Percentiles rank a stretch among this genome's conserved stretches.
phyloP scores from a whole-genome alignment of 2,888 invertebrate species.

The Mycalesis mineus region DNA sequence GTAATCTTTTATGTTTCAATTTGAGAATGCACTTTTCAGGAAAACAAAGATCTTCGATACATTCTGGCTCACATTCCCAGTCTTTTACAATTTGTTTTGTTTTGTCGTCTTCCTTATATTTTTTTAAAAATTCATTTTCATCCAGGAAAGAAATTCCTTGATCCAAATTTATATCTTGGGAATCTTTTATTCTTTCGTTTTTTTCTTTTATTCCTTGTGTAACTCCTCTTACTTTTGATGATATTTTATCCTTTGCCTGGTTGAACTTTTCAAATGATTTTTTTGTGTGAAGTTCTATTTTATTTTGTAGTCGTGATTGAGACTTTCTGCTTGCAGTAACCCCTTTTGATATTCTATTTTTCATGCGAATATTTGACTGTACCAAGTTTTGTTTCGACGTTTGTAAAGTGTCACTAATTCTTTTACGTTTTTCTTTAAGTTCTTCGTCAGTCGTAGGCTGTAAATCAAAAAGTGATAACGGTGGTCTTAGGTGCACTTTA shows the following conservation, averaged over 20 bases:
- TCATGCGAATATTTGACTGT: constrained; percentile 30
- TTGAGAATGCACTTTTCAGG: constrained; percentile 41
- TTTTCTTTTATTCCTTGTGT: constrained; percentile 12
- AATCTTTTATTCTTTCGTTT: not conserved
- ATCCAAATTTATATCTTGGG: constrained; percentile 8
- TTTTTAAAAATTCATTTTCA: constrained; percentile 44
- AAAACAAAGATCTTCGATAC: constrained; percentile 32
- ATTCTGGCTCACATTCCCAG: constrained; percentile 38
- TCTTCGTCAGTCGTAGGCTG: constrained; percentile 13
- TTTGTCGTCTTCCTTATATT: constrained; percentile 40
- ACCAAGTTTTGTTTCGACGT: constrained; percentile 38
- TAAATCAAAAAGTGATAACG: constrained; percentile 15
- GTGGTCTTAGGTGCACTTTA: constrained; percentile 26
- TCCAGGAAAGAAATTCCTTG: constrained; percentile 31
- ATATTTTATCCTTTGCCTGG: constrained; percentile 28
- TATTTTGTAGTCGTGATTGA: constrained; percentile 28
- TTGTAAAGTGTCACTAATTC: constrained; percentile 20
- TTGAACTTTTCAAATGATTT: constrained; percentile 32
- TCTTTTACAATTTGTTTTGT: constrained; percentile 34
- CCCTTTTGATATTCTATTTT: constrained; percentile 32
- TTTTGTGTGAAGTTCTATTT: constrained; percentile 21
- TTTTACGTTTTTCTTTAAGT: constrained; percentile 24
- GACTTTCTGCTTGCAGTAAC: constrained; percentile 32
- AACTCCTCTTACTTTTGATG: constrained; percentile 20
- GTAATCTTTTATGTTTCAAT: constrained; percentile 25